Evolutionary conservation across 2,797 vertebrate genomes (phyloP).

Genomic region (Xenops minutus): DNA sequence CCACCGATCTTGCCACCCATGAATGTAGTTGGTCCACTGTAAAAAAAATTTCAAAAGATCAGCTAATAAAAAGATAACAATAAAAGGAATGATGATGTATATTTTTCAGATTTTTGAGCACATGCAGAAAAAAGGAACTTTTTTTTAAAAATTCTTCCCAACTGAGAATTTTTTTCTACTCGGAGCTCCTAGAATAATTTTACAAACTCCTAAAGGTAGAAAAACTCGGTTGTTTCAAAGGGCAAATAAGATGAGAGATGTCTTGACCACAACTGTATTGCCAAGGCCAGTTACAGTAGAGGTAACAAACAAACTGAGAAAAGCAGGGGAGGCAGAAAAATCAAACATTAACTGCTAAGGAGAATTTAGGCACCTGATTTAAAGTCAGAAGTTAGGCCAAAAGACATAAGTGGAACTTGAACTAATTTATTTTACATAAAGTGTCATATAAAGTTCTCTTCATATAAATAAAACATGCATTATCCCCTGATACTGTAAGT

Average conservation of each 20-base stretch:
- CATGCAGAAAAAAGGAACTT: background rate
- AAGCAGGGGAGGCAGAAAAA: accelerated
- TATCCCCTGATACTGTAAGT: background rate
- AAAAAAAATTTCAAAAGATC: background rate
- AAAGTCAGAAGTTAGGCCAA: background rate
- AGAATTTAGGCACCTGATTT: background rate
- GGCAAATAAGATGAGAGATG: background rate
- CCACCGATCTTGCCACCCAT: constrained; percentile 99
- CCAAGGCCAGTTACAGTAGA: background rate
- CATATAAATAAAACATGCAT: background rate
- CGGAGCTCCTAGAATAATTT: background rate
- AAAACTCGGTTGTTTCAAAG: background rate
- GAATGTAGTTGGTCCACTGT: constrained; percentile 99
- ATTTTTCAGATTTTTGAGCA: background rate
- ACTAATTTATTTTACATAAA: background rate
- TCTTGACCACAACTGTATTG: background rate
- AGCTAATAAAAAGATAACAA: background rate
- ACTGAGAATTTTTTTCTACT: background rate
- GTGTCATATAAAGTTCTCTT: background rate
- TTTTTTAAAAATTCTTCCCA: background rate
- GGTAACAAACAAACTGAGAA: background rate
- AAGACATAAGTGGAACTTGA: background rate
- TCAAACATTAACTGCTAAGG: background rate
- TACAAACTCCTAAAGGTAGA: background rate
- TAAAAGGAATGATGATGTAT: background rate